These are phyloP conservation scores for Leucozona laternaria DNA, from an alignment of 2,888 invertebrate genomes.

Conservation along the genomic window DNA sequence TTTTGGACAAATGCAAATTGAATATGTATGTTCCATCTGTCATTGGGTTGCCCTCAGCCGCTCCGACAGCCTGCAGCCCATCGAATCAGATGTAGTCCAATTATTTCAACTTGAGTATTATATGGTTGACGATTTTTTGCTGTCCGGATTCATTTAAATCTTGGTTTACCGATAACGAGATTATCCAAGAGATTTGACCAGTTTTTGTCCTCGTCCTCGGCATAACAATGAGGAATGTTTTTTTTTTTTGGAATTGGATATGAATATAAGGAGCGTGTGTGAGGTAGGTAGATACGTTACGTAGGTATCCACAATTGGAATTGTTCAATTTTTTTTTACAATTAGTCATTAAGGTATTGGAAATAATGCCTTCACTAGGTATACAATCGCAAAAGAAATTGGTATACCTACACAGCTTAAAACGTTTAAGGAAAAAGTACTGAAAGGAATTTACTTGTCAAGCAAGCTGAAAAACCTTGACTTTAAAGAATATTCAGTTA, in stretches of 20 bases:
- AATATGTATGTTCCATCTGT: constrained; percentile 62
- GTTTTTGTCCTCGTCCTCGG: constrained; percentile 28
- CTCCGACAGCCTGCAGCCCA: constrained; percentile 15
- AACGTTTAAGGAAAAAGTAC: too few species aligned
- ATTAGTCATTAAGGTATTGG: neutral
- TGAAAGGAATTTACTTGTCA: too few species aligned
- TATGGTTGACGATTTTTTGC: constrained; percentile 26
- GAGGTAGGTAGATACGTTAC: neutral
- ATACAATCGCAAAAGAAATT: too few species aligned
- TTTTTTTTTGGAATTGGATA: neutral
- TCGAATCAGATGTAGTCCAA: constrained; percentile 51
- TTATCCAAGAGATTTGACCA: constrained; percentile 53
- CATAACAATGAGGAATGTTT: neutral
- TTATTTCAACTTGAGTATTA: constrained; percentile 46
- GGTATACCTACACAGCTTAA: too few species aligned
- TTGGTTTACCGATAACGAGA: constrained; percentile 63
- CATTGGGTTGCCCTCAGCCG: constrained; percentile 55
- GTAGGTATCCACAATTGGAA: neutral
- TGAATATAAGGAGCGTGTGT: too few species aligned
- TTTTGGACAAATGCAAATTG: constrained; percentile 61
- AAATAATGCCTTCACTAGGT: neutral
- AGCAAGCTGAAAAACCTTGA: too few species aligned
- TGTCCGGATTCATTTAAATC: constrained; percentile 54
- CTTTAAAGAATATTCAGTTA: too few species aligned
- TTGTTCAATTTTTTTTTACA: neutral